Evolutionary conservation across 2,888 invertebrate species (phyloP), one percentile per base, ranked within the genome.

Genomic region (Luperina testacea): DNA sequence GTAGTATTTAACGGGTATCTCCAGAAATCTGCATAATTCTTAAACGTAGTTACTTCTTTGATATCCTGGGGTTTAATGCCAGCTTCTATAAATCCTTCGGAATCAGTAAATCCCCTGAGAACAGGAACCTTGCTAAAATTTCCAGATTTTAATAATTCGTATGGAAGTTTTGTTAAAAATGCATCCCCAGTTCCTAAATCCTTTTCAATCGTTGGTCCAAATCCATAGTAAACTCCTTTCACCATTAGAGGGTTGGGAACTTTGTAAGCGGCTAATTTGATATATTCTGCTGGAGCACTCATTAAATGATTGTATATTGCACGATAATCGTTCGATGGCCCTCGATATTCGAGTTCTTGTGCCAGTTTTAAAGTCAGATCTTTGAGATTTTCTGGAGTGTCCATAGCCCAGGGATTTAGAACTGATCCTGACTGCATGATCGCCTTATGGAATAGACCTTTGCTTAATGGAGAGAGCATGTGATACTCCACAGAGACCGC

Each of bases 101-200:
- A 89, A 53, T 85, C 69, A 13, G 82, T 88, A 83, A 97, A 97
- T 32, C 97, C 97, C 92, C 95, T 95, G 32, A 97, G 92, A 2
- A 95, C 86, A 0, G 97, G 97, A 42, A 97, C 95, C 42, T 92
- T 90, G 15, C 92, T 88, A 70, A 94, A 93, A 61, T 92, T 91
- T n/a, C 94, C 94, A 72, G 93, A 89, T 80, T 93, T 93, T 70
- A 97, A 77, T 53, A 95, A 72, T 42, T 90, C 95, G 87, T 90
- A 97, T 83, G 87, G 97, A 94, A 57, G 81, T 5, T 87, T 83
- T 7, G 90, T 92, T 72, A 93, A 82, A 80, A 94, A 92, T 48
- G 92, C 90, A 48, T 92, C 90, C 27, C 83, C 90, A 75, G 89
- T 90, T 6, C 88, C 92, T 75, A 91, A 92, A 78, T 93, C 91